Conservation (phyloP, 2,113 vertebrate genomes). For the Coryphaenoides rupestris region DNA sequence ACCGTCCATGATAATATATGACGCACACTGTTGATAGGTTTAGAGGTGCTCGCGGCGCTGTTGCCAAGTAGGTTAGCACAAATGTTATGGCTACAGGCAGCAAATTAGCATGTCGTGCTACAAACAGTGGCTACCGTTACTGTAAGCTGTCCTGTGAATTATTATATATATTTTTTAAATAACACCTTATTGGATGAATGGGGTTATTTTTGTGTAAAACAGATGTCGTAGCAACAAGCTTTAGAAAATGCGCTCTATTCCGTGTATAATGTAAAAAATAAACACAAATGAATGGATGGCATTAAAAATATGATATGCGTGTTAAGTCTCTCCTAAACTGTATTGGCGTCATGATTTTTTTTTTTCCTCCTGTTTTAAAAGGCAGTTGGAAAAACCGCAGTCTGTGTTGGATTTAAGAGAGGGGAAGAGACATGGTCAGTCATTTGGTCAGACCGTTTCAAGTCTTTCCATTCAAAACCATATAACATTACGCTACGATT, state of each 20-base stretch:
- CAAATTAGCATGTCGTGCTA: not conserved
- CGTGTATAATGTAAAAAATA: constrained; percentile 1
- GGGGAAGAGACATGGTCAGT: constrained; percentile 59
- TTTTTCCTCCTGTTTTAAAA: constrained; percentile 58
- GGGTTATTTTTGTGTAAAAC: not conserved
- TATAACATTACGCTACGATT: constrained; percentile 41
- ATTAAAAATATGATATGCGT: not conserved
- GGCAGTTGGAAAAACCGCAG: constrained; percentile 61
- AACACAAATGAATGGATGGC: not conserved
- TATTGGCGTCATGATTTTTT: constrained; percentile 50
- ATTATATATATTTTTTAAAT: constrained; percentile 16
- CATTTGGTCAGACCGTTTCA: constrained; percentile 53
- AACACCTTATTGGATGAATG: constrained; percentile 41
- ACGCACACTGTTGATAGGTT: constrained; percentile 11
- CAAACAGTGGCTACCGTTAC: constrained; percentile 18
- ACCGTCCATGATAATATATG: not conserved
- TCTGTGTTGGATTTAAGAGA: constrained; percentile 59
- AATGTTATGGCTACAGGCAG: constrained; percentile 11
- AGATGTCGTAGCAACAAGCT: constrained; percentile 1
- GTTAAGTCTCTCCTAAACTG: constrained; percentile 45
- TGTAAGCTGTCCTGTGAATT: constrained; percentile 26
- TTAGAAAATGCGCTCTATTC: constrained; percentile 7
- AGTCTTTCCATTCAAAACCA: constrained; percentile 54
- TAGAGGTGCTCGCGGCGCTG: constrained; percentile 16
- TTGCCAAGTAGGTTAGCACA: not conserved